Evolutionary conservation across 2,888 invertebrate genomes (phyloP).

Genomic region (Cylindroiulus punctatus): DNA sequence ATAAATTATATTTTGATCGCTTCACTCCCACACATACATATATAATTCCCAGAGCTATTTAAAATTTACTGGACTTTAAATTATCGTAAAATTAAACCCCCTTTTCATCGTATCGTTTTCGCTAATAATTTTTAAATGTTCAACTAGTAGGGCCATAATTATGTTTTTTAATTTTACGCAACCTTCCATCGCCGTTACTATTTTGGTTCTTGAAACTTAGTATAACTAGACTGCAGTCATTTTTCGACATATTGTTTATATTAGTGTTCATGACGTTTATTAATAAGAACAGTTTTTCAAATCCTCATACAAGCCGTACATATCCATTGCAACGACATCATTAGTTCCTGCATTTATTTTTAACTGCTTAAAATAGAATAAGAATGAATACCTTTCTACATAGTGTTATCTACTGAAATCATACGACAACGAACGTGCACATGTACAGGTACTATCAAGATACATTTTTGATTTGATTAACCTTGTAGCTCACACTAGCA

Average conservation of each 20-base stretch:
- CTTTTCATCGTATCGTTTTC: background rate
- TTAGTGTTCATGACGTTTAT: background rate
- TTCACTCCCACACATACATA: background rate
- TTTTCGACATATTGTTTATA: too few relatives aligned
- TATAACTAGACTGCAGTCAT: background rate
- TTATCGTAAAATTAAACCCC: background rate
- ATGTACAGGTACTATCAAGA: too few relatives aligned
- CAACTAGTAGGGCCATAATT: background rate
- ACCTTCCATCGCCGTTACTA: background rate
- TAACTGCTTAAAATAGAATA: too few relatives aligned
- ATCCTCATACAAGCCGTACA: background rate
- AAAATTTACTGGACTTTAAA: background rate
- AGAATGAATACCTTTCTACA: too few relatives aligned
- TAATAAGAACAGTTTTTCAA: background rate
- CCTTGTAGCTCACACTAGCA: too few relatives aligned
- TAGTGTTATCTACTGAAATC: too few relatives aligned
- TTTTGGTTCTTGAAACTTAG: background rate
- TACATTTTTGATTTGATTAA: too few relatives aligned
- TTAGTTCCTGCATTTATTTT: too few relatives aligned
- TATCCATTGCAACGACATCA: background rate
- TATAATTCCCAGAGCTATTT: background rate
- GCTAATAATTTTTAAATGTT: background rate
- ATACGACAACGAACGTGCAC: too few relatives aligned
- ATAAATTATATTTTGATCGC: background rate
- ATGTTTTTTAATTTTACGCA: background rate